Conservation (phyloP, 1,140 invertebrate species). For the Oncopodura yosiiana region DNA sequence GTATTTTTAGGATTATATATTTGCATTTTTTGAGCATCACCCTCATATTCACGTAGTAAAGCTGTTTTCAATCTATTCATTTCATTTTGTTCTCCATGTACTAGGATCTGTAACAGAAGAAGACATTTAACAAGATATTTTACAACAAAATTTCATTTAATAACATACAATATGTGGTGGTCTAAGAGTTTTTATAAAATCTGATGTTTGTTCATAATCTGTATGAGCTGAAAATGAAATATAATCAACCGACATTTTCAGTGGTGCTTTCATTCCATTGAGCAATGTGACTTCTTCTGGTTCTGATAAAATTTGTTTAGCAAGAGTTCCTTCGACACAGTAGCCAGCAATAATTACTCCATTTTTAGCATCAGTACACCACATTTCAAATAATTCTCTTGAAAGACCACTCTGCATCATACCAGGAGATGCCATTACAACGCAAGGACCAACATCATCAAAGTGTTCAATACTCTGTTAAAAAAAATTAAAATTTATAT, state of each 20-base stretch:
- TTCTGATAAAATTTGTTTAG: slow-evolving; percentile 93
- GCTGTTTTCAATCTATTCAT: slow-evolving; percentile 93
- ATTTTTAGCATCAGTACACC: slow-evolving; percentile 97
- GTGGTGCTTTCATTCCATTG: slow-evolving; percentile 85
- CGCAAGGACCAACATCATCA: slow-evolving; percentile 97
- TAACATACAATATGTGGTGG: slow-evolving; percentile 80
- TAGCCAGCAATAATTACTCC: slow-evolving; percentile 98
- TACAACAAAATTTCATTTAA: slow-evolving; percentile 5
- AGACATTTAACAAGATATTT: not conserved
- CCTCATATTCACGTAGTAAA: slow-evolving; percentile 86
- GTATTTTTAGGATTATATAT: slow-evolving; percentile 96
- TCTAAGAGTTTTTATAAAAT: slow-evolving; percentile 87
- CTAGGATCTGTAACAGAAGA: slow-evolving; percentile 57
- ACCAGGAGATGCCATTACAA: slow-evolving; percentile 97
- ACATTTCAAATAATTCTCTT: slow-evolving; percentile 93
- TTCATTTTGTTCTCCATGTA: slow-evolving; percentile 98
- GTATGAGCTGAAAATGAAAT: slow-evolving; percentile 99
- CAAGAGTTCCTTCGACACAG: slow-evolving; percentile 96
- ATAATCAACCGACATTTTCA: slow-evolving; percentile 98
- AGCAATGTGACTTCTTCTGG: slow-evolving; percentile 95
- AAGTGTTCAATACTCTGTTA: slow-evolving; percentile 93
- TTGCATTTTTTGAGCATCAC: slow-evolving; percentile 73
- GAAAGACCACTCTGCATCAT: slow-evolving; percentile 99
- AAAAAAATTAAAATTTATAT: slow-evolving; percentile 1
- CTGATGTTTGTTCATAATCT: slow-evolving; percentile 96